phyloP scores from a whole-genome alignment of 2,113 vertebrate species.

The Otocyon megalotis region DNA sequence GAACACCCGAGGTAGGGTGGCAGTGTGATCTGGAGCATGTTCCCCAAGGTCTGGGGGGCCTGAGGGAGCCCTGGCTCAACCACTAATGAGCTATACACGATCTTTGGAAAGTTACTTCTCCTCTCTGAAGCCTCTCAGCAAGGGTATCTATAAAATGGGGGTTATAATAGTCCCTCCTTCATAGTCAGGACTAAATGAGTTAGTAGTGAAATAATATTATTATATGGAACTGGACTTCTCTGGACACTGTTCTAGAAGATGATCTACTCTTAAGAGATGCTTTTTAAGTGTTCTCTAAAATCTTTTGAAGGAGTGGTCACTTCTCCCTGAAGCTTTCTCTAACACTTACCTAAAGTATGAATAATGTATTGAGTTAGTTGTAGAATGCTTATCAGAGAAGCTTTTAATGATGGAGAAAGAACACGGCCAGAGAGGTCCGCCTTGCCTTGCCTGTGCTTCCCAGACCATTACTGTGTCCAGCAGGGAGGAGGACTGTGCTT shows the following conservation, averaged over 20 bases:
- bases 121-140: background rate
- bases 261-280: background rate
- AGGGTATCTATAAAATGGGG: background rate
- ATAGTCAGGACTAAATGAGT: background rate
- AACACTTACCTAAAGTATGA: background rate
- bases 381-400: background rate
- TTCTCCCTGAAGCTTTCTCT: background rate
- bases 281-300: background rate
- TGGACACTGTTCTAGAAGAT: background rate
- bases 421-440: too few species aligned
- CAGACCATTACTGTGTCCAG: background rate
- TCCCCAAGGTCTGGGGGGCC: rapidly evolving
- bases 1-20: too few species aligned
- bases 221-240: background rate
- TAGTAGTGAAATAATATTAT: background rate
- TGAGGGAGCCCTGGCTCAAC: background rate
- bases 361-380: background rate
- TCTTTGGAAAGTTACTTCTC: background rate
- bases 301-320: background rate
- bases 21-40: background rate
- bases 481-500: too few species aligned
- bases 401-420: background rate
- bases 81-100: rapidly evolving
- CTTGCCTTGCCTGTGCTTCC: background rate
- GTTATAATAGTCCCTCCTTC: background rate